phyloP scores from a whole-genome alignment of 2,888 invertebrate species.

The Mylabris sibirica region DNA sequence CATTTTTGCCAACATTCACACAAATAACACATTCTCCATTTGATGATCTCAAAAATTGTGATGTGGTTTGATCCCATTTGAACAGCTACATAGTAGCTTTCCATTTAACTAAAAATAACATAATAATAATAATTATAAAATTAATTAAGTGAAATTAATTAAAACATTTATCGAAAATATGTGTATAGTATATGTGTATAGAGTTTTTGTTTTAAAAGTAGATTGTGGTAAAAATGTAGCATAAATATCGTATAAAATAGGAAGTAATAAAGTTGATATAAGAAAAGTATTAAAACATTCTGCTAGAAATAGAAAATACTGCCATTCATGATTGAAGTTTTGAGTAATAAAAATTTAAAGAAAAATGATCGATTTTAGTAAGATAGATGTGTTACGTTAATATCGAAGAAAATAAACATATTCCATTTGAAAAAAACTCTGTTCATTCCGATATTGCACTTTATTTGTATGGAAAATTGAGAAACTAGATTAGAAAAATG shows the following conservation, averaged over 20 bases:
- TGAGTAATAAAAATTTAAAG: background rate
- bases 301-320: background rate
- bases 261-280: background rate
- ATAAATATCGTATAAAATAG: background rate
- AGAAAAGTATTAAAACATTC: background rate
- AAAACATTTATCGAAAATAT: background rate
- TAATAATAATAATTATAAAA: background rate
- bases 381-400: constrained; percentile 5
- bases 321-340: constrained; percentile 3
- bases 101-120: background rate
- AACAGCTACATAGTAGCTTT: constrained; percentile 9
- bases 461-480: too few species aligned
- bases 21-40: background rate
- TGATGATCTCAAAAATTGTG: background rate
- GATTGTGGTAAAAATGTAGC: background rate
- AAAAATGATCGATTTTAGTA: constrained; percentile 4
- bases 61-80: background rate
- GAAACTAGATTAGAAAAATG: too few species aligned
- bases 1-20: constrained; percentile 10
- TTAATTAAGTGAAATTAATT: background rate
- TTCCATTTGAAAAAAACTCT: too few species aligned
- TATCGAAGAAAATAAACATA: background rate
- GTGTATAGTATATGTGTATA: constrained; percentile 3
- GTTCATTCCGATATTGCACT: too few species aligned
- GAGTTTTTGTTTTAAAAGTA: background rate